Conservation (phyloP, 2,797 vertebrate species). For the Ctenopoma multispine region DNA sequence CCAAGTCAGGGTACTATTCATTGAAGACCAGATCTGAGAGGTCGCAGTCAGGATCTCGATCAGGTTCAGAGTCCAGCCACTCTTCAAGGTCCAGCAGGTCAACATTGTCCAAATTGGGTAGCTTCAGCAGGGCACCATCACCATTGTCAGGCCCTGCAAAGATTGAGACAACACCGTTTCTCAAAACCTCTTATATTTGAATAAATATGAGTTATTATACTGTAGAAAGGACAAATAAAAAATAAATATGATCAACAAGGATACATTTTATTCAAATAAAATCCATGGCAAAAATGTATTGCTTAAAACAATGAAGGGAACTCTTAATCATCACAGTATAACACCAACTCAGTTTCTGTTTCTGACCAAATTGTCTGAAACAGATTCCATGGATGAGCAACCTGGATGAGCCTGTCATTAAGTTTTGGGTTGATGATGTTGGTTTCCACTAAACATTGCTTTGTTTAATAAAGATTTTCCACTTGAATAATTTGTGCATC, state of each 20-base stretch:
- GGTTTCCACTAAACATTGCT: too few relatives aligned
- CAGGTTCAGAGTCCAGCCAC: constrained; percentile 24
- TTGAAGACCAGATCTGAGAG: constrained; percentile 29
- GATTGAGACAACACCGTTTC: constrained; percentile 41
- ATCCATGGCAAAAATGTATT: neutral
- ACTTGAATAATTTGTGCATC: too few relatives aligned
- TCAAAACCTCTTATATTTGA: constrained; percentile 79
- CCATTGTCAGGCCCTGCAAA: constrained; percentile 41
- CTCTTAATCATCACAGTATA: too few relatives aligned
- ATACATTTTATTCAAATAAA: neutral
- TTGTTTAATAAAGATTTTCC: too few relatives aligned
- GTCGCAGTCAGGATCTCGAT: constrained; percentile 21
- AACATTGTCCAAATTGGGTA: constrained; percentile 18
- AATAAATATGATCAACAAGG: neutral
- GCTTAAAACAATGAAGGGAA: too few relatives aligned
- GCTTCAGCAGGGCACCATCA: constrained; percentile 40
- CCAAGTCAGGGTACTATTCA: constrained; percentile 32
- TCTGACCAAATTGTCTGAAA: too few relatives aligned
- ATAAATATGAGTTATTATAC: neutral
- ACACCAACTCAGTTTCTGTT: too few relatives aligned
- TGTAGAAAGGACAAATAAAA: neutral
- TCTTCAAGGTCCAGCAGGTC: constrained; percentile 53
- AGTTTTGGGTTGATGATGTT: too few relatives aligned
- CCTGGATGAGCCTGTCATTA: too few relatives aligned
- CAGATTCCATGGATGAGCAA: too few relatives aligned